These are phyloP conservation scores for Eclectus roratus DNA, from an alignment of 2,113 vertebrate species.

Conservation along the genomic window DNA sequence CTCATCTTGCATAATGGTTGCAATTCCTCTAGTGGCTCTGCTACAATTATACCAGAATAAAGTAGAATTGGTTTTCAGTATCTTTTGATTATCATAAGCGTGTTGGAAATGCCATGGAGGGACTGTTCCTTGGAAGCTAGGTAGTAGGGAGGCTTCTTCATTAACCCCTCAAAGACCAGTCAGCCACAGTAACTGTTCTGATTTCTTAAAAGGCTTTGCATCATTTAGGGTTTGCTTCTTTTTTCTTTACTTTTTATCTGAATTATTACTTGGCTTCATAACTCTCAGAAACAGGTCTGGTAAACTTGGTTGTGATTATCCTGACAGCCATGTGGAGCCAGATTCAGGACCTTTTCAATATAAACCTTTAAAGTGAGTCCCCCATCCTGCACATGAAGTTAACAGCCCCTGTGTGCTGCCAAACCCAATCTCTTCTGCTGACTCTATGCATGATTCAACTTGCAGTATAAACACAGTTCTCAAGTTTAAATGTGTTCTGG, in stretches of 20 bases:
- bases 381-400: background rate
- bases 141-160: constrained; percentile 1
- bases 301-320: background rate
- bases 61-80: constrained; percentile 42
- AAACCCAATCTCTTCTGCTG: constrained; percentile 49
- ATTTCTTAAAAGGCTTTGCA: background rate
- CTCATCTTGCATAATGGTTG: constrained; percentile 42
- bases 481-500: constrained; percentile 65
- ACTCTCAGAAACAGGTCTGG: background rate
- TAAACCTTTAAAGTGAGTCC: background rate
- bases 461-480: constrained; percentile 54
- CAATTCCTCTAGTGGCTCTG: constrained; percentile 27
- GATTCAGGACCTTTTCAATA: background rate
- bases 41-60: constrained; percentile 43
- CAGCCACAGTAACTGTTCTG: background rate
- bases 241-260: background rate
- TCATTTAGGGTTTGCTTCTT: background rate
- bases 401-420: background rate
- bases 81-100: constrained; percentile 13
- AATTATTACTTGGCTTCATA: background rate
- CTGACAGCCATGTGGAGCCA: background rate
- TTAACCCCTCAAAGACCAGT: constrained; percentile 27
- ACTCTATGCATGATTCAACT: constrained; percentile 49
- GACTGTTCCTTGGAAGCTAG: background rate
- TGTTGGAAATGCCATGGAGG: background rate